Evolutionary conservation across 2,888 invertebrate genomes (phyloP).

Genomic region (Parnassius glacialis): DNA sequence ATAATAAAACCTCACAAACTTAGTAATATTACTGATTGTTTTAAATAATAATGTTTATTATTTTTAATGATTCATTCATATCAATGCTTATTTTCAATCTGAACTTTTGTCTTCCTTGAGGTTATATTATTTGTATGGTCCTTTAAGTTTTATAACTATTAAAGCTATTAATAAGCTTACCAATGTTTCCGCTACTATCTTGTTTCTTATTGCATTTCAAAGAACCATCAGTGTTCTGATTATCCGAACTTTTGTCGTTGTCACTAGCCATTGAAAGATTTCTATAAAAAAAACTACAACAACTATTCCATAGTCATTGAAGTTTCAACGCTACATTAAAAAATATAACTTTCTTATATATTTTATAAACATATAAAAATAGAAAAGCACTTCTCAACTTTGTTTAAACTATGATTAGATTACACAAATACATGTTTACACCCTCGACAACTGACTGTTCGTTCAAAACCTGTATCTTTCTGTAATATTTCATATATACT

Average conservation of each 20-base stretch:
- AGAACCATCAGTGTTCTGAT: slow-evolving; percentile 71
- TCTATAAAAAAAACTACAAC: slow-evolving; percentile 27
- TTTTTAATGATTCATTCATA: too few species aligned
- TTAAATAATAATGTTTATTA: too few species aligned
- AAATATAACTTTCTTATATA: slow-evolving; percentile 30
- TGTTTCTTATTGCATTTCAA: slow-evolving; percentile 64
- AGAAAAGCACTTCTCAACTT: slow-evolving; percentile 39
- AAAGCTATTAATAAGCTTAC: slow-evolving; percentile 44
- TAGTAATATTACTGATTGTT: too few species aligned
- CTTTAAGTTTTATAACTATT: too few species aligned
- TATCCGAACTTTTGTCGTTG: slow-evolving; percentile 74
- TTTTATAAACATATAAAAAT: slow-evolving; percentile 43
- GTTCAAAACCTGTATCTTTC: slow-evolving; percentile 38
- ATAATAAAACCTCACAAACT: too few species aligned
- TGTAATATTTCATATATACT: slow-evolving; percentile 10
- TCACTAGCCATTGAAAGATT: slow-evolving; percentile 78
- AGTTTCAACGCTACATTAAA: slow-evolving; percentile 25
- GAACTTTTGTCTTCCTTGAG: too few species aligned
- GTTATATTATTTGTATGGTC: too few species aligned
- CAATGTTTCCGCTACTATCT: slow-evolving; percentile 55
- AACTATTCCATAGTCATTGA: slow-evolving; percentile 21
- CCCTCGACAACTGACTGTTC: slow-evolving; percentile 45
- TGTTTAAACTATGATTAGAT: slow-evolving; percentile 36
- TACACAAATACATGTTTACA: slow-evolving; percentile 61
- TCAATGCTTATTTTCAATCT: too few species aligned